Evolutionary conservation across 2,888 invertebrate species (phyloP).

Genomic region (Liposcelis brunnea): DNA sequence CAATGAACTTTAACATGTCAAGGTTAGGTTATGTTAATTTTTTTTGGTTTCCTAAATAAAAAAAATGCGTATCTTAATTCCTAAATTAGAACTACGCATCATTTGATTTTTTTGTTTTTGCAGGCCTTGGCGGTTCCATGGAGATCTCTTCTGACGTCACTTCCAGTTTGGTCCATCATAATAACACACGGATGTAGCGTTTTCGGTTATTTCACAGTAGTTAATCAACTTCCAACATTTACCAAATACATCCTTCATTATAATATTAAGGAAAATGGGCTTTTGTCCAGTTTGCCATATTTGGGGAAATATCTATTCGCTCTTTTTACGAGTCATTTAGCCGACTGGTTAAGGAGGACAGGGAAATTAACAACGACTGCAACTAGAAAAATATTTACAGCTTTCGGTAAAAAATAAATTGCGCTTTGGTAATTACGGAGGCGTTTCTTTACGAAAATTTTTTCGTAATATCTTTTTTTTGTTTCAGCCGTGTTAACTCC

Average conservation of each 20-base stretch:
- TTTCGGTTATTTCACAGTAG: slow-evolving; percentile 75
- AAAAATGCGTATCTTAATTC: too few species aligned
- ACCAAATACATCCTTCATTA: slow-evolving; percentile 63
- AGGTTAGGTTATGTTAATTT: too few species aligned
- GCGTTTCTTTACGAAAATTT: neutral
- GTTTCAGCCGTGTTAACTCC: slow-evolving; percentile 40
- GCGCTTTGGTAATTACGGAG: neutral
- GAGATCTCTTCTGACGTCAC: slow-evolving; percentile 45
- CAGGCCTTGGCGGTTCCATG: slow-evolving; percentile 51
- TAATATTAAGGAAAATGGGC: slow-evolving; percentile 67
- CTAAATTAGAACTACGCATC: neutral
- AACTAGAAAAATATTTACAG: slow-evolving; percentile 50
- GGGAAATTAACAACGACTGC: slow-evolving; percentile 54
- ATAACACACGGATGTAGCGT: slow-evolving; percentile 68
- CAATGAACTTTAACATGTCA: too few species aligned
- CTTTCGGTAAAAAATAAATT: slow-evolving; percentile 32
- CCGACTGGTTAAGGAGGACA: slow-evolving; percentile 48
- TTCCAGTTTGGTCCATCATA: slow-evolving; percentile 73
- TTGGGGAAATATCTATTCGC: slow-evolving; percentile 73
- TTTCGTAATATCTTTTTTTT: slow-evolving; percentile 11
- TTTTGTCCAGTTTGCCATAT: slow-evolving; percentile 70
- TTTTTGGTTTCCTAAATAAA: too few species aligned
- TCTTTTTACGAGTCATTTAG: slow-evolving; percentile 50
- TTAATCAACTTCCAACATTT: slow-evolving; percentile 73
- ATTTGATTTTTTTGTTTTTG: slow-evolving; percentile 13